Evolutionary conservation across 1,140 invertebrate species (phyloP).

Genomic region (Oryctes rhinoceros): DNA sequence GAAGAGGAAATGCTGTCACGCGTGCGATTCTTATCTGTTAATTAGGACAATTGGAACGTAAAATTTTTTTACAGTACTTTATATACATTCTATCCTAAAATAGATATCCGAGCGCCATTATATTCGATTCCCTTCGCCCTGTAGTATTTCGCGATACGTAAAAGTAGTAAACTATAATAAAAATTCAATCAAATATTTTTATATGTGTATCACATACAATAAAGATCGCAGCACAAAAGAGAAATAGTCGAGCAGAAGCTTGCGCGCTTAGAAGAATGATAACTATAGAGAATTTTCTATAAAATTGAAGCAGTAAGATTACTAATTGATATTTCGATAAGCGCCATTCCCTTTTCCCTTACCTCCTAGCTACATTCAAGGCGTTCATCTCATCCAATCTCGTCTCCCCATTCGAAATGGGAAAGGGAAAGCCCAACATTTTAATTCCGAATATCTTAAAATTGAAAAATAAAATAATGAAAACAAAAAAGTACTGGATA

Average conservation of each 20-base stretch:
- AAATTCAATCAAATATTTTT: constrained; percentile 28
- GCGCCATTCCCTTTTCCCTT: too few species aligned
- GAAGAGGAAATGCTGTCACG: too few species aligned
- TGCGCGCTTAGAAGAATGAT: too few species aligned
- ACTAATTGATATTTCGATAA: too few species aligned
- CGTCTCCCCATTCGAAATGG: too few species aligned
- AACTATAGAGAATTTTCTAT: too few species aligned
- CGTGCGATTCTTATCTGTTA: too few species aligned
- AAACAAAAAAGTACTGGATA: constrained; percentile 56
- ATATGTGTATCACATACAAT: not conserved
- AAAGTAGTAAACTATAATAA: not conserved
- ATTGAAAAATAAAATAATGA: not conserved
- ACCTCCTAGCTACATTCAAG: too few species aligned
- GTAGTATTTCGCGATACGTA: not conserved
- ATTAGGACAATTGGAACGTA: not conserved
- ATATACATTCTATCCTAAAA: not conserved
- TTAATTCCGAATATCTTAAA: too few species aligned
- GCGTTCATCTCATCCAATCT: too few species aligned
- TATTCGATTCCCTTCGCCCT: not conserved
- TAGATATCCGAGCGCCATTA: not conserved
- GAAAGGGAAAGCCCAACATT: too few species aligned
- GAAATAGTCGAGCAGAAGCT: not conserved
- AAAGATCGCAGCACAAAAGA: not conserved
- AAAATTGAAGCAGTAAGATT: too few species aligned
- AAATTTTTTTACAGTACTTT: not conserved